Evolutionary conservation across 2,888 invertebrate species (phyloP), one percentile per base, ranked within the genome.

Genomic region (Aleiodes leptofemur): DNA sequence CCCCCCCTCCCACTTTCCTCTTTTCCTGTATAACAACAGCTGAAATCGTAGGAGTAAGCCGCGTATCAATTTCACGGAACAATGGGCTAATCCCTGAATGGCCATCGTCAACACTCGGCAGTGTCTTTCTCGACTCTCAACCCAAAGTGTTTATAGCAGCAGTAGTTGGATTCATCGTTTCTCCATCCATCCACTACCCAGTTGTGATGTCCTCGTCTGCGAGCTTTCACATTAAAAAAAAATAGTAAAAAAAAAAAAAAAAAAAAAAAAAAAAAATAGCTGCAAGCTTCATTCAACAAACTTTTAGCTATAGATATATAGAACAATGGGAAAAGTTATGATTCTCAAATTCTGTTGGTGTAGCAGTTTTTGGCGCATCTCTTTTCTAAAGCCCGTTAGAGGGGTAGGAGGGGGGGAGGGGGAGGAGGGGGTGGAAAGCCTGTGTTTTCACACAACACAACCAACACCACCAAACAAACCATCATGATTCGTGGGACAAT

Each of bases 401-500:
- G 23, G 23, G 23, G 23, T 2, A 23, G 23, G 23, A 23, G 23
- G 23, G 23, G 23, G 23, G 2, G 23, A 23, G 23, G 23, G 2
- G 23, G 23, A 23, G 23, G 23, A 23, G 23, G 7, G 8, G 0
- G 43, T 3, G 43, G 43, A 34, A 43, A 43, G 43, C 43, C 43
- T 43, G 55, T 61, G 43, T 61, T 61, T 74, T 72, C 48, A 61
- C 71, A 57, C 71, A 57, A 61, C 70, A 74, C 56, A 66, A 78
- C 43, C 48, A 64, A 56, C 76, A 76, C 69, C 69, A 66, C 43
- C 8, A 43, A 43, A 43, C 43, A 9, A 43, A 43, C 43, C 59
- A 70, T 74, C 84, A 83, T 81, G 81, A 81, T 83, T 84, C 84
- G 82, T 83, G 84, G 85, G 83, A 86, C 89, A 88, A 89, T 88